Conservation (phyloP, 2,113 vertebrate genomes). For the Lanius collurio region DNA sequence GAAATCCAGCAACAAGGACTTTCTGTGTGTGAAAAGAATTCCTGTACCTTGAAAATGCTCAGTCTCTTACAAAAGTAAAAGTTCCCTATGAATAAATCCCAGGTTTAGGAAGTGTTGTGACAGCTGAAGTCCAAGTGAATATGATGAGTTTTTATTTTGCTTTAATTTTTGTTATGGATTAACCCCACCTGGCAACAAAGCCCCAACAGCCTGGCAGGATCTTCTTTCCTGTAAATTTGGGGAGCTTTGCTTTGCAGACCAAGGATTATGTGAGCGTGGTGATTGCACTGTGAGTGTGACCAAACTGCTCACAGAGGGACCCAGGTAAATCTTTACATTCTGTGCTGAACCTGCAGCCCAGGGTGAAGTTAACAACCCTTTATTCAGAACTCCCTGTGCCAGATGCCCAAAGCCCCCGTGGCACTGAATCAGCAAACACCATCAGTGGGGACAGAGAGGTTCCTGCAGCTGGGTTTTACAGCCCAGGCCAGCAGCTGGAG, state of each 20-base stretch:
- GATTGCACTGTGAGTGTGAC: neutral
- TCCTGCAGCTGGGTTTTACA: neutral
- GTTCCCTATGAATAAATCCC: neutral
- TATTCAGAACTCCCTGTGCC: neutral
- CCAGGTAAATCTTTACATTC: neutral
- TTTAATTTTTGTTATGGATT: neutral
- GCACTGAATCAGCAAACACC: neutral
- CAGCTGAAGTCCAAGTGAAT: neutral
- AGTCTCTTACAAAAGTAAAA: neutral
- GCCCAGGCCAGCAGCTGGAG: neutral
- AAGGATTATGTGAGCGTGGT: neutral
- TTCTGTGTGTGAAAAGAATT: neutral
- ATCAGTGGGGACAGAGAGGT: neutral
- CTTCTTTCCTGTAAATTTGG: neutral
- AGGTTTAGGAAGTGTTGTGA: neutral
- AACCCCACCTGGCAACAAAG: neutral
- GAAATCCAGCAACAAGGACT: neutral
- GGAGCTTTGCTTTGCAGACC: neutral
- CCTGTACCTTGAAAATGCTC: neutral
- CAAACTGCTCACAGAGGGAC: neutral
- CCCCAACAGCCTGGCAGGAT: neutral
- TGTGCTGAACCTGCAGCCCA: neutral
- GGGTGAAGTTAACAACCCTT: neutral
- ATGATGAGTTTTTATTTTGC: neutral
- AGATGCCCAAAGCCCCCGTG: neutral